Base-by-base conservation (phyloP, 2,797 vertebrate genomes). In the Poecilia gillii region DNA sequence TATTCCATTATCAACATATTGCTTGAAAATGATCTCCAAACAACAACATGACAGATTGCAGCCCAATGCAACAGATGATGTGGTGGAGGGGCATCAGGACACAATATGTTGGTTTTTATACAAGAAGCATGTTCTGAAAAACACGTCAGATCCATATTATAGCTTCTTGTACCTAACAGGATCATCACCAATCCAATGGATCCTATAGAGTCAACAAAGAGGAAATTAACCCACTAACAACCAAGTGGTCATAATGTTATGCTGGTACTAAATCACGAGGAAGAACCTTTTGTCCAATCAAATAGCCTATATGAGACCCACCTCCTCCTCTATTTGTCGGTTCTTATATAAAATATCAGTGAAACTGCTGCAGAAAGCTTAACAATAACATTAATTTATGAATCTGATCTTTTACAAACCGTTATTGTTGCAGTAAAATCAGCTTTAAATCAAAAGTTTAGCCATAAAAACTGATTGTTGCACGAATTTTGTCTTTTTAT, bases 231-330 rank as follows among this genome's bases (percentile, higher is more conserved):
- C 11, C 68, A 43, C 6, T 28, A n/a, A 13, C 23, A 45, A 45
- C 11, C 41, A 45, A 1, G 6, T 43, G 68, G 23, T 71, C 68
- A 71, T 71, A 71, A 45, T 71, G 4, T 23, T 43, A 71, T 43
- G 68, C 41, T 45, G 68, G 11, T 0, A 9, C 13, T 25, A 13
- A 8, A 25, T n/a, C 31, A 14, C 20, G 75, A 59, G 72, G 33
- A 39, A 79, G 28, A 0, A 4, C 47, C 75, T 73, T 78, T 75
- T 77, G 87, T 0, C 95, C 92, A 95, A 95, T 94, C 85, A 93
- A 55, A 92, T 78, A 13, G 36, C 43, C 16, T 0, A 28, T 39
- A 57, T 39, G 73, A 75, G 68, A 25, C 75, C 87, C 89, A 80
- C 93, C 88, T 77, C 79, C 25, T 66, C 36, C 47, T 39, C 72